These are phyloP conservation scores for Butastur rufipennis DNA, from an alignment of 2,113 vertebrate genomes.

Conservation along the genomic window DNA sequence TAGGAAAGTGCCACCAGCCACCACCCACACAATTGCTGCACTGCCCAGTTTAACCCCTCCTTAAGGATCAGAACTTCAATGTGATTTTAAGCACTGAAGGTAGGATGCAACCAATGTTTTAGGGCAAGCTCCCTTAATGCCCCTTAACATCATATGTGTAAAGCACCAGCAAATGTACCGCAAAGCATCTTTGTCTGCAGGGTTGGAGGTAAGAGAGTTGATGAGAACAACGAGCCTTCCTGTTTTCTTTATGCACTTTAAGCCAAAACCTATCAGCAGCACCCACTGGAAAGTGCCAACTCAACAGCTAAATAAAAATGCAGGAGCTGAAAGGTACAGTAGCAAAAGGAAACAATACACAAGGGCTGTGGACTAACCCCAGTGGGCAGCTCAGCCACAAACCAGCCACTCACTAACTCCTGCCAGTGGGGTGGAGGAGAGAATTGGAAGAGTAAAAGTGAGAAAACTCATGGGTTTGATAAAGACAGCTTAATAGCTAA, in stretches of 20 bases:
- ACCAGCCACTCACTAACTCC: fast-evolving
- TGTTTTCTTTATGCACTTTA: background rate
- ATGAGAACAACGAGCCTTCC: background rate
- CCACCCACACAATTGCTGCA: background rate
- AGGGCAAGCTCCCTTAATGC: background rate
- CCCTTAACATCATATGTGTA: background rate
- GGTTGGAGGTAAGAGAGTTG: background rate
- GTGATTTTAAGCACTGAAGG: background rate
- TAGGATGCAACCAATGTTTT: background rate
- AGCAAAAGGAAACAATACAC: background rate
- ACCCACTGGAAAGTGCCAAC: background rate
- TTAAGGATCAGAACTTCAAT: background rate
- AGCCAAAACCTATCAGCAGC: background rate
- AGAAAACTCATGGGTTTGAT: background rate
- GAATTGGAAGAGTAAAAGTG: background rate
- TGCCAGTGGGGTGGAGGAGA: fast-evolving
- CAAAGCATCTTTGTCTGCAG: background rate
- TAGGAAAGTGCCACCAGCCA: background rate
- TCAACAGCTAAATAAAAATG: background rate
- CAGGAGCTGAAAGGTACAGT: background rate
- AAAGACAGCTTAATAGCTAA: background rate
- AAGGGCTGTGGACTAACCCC: background rate
- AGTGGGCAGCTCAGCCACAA: background rate
- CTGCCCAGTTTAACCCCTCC: background rate
- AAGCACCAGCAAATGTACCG: background rate